Percentiles rank a stretch among this genome's conserved stretches.
Evolutionary conservation across 2,888 invertebrate genomes (phyloP).

Genomic region (Drosophila mimetica): DNA sequence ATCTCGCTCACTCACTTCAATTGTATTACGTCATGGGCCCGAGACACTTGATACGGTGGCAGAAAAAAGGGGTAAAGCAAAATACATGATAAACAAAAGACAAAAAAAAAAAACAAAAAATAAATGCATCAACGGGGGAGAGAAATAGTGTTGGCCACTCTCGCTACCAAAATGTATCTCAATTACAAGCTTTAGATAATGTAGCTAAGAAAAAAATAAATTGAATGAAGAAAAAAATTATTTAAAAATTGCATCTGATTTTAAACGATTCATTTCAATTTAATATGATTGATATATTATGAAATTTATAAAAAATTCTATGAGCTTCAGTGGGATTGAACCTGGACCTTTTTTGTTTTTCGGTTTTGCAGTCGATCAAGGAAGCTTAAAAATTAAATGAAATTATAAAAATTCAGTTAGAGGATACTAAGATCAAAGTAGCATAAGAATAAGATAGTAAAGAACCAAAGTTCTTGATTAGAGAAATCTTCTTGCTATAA

Average conservation of each 20-base stretch:
- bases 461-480: too few species aligned
- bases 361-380: too few species aligned
- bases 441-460: too few species aligned
- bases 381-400: neutral
- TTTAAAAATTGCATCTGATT: too few species aligned
- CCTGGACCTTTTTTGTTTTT: too few species aligned
- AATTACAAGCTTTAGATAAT: neutral
- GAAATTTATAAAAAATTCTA: too few species aligned
- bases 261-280: too few species aligned
- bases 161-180: neutral
- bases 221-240: too few species aligned
- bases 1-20: constrained; percentile 31
- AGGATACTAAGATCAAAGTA: too few species aligned
- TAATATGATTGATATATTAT: too few species aligned
- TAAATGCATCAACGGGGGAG: constrained; percentile 16
- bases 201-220: neutral
- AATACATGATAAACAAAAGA: constrained; percentile 45
- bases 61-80: constrained; percentile 39
- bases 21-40: constrained; percentile 64
- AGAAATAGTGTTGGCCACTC: neutral
- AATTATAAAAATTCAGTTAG: too few species aligned
- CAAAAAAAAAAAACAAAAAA: constrained; percentile 44
- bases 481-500: neutral
- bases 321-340: too few species aligned
- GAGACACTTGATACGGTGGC: constrained; percentile 58